A percentile compares a stretch with the other conserved stretches of the same genome.
These are phyloP conservation scores for Andinoacara biseriatus DNA, from an alignment of 2,113 vertebrate genomes.

Conservation along the genomic window DNA sequence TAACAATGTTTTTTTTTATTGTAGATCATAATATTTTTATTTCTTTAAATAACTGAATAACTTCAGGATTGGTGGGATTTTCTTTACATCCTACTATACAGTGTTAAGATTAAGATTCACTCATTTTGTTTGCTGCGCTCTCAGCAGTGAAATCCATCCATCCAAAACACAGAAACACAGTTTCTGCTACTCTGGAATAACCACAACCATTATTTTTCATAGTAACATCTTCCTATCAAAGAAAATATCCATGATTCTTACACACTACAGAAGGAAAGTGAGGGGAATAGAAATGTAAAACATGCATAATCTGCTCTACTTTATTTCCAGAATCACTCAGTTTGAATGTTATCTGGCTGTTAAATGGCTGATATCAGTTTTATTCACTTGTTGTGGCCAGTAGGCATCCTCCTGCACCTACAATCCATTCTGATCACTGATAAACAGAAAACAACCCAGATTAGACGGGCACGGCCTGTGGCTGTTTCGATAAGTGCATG, in stretches of 20 bases:
- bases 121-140: background rate
- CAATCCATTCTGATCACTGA: background rate
- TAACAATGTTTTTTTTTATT: too few species aligned
- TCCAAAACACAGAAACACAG: conserved; percentile 3
- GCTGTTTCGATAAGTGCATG: background rate
- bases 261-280: background rate
- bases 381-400: background rate
- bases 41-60: background rate
- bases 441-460: background rate
- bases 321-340: background rate
- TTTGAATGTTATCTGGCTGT: background rate
- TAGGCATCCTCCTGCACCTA: background rate
- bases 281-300: background rate
- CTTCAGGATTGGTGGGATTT: background rate
- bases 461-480: background rate
- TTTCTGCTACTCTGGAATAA: background rate
- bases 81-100: background rate
- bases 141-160: background rate
- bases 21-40: too few species aligned
- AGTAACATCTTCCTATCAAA: background rate
- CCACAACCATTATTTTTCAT: background rate
- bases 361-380: background rate
- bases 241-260: background rate
- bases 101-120: background rate
- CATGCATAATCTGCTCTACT: too few species aligned